Base-by-base conservation (phyloP, 2,797 vertebrate genomes). In the Urosaurus nigricauda region DNA sequence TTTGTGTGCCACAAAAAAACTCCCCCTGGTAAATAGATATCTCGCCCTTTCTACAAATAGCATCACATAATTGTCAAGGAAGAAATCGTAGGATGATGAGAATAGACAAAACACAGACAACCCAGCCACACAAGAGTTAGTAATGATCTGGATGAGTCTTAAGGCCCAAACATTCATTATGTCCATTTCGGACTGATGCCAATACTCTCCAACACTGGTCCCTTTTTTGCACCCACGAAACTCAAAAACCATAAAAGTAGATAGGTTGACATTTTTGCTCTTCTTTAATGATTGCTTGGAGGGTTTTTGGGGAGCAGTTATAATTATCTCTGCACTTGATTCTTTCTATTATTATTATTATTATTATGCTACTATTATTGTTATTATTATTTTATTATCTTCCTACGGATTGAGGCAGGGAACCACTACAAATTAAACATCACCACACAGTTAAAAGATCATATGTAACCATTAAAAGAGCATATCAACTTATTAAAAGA, bases 41-140 rank as follows among this genome's bases (percentile, higher is more conserved):
- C 75, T 74, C 74, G 35, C 47, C n/a, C 68, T 82, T 91, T 82
- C 43, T 92, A 88, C 63, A 77, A 92, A 78, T 51, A 60, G 29
- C 1, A 93, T 90, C 91, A 91, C 24, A 43, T 71, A 88, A 58
- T 51, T 58, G 71, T 53, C 63, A 70, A 87, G n/a, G 47, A 56
- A 80, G 43, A 87, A 79, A 80, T 56, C 47, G 9, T n/a, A 80
- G 14, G 86, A 2, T 17, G 24, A 80, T 80, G 51, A 58, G 11
- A 87, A 81, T 35, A 73, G 78, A 56, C 58, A 65, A 75, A 63
- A 73, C 60, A 79, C 84, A 88, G 58, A 86, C 21, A 89, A 51
- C 88, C 60, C 47, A 79, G 37, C 0, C 79, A 9, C 63, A 87
- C 5, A 87, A 86, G 43, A 88, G 51, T 77, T 75, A 29, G 35